A percentile compares a stretch with the other conserved stretches of the same genome.
Evolutionary conservation across 1,140 invertebrate genomes (phyloP).

Genomic region (Dendroctonus ponderosae): DNA sequence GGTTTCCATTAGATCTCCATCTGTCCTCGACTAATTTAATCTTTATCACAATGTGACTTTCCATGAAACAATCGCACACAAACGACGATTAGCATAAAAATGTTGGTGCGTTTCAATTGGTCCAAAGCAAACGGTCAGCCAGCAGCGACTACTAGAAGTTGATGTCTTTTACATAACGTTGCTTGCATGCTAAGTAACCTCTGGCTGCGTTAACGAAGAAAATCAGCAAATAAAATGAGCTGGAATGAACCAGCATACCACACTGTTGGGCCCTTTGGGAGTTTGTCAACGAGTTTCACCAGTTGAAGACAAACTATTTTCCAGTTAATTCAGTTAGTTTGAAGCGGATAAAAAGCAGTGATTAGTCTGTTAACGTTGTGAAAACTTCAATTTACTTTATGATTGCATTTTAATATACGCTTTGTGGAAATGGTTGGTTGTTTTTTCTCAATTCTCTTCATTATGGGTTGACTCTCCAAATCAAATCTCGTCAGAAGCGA

Average conservation of each 20-base stretch:
- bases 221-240: neutral
- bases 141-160: neutral
- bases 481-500: neutral
- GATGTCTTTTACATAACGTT: constrained; percentile 14
- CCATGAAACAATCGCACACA: too few species aligned
- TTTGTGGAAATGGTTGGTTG: too few species aligned
- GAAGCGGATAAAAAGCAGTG: too few species aligned
- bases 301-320: neutral
- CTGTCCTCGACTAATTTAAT: too few species aligned
- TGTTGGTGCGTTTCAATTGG: neutral
- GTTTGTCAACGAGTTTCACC: constrained; percentile 1
- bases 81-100: neutral
- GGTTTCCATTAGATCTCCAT: too few species aligned
- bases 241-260: constrained; percentile 2
- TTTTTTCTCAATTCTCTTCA: too few species aligned
- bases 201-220: neutral
- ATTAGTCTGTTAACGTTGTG: too few species aligned
- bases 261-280: neutral
- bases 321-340: neutral
- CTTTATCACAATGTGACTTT: too few species aligned
- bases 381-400: too few species aligned
- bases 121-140: neutral
- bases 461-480: neutral
- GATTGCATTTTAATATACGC: too few species aligned
- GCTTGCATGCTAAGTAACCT: constrained; percentile 3